Evolutionary conservation across 2,113 vertebrate species (phyloP), one percentile per base, ranked within the genome.

Genomic region (Agelaius tricolor): DNA sequence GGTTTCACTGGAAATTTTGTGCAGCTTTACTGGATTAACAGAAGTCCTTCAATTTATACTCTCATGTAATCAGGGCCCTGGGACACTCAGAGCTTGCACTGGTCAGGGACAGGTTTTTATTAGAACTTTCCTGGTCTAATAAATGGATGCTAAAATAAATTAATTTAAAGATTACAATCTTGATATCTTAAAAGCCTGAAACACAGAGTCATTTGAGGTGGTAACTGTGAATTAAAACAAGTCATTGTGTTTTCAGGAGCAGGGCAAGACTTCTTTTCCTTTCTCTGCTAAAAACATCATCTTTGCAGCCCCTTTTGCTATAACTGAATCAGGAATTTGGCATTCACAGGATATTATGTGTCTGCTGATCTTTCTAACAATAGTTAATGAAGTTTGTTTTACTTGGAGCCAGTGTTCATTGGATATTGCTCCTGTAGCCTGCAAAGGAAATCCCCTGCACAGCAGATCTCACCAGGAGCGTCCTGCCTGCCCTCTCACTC

Each of bases 1-100:
- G 43, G 37, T 79, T 95, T 76, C 91, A 87, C 37, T 80, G 76
- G 75, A 55, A 90, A 77, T 68, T 77, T 86, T 93, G 59, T 89
- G 83, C 52, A 41, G 55, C 44, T 84, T 77, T 52, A 20, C 57
- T 80, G 66, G 26, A 46, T 54, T 2, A 5, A 72, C 68, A 94
- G 82, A 81, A 26, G 20, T 84, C 31, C 26, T 74, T 63, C 55
- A 55, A 2, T 78, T 86, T 65, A 37, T 47, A 19, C 33, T 69
- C 5, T 2, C 22, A 26, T 58, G 78, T 72, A 52, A 47, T 73
- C 39, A 23, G 59, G 47, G 30, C 43, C 61, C 35, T 28, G 68
- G 52, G 37, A 41, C 49, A 18, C 46, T 77, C 24, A 5, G 9
- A 46, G 62, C 13, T 84, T 58, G 41, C 18, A 30, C 22, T 77